Evolutionary conservation across 2,888 invertebrate genomes (phyloP), one percentile per base, ranked within the genome.

Genomic region (Amphipoea lucens): DNA sequence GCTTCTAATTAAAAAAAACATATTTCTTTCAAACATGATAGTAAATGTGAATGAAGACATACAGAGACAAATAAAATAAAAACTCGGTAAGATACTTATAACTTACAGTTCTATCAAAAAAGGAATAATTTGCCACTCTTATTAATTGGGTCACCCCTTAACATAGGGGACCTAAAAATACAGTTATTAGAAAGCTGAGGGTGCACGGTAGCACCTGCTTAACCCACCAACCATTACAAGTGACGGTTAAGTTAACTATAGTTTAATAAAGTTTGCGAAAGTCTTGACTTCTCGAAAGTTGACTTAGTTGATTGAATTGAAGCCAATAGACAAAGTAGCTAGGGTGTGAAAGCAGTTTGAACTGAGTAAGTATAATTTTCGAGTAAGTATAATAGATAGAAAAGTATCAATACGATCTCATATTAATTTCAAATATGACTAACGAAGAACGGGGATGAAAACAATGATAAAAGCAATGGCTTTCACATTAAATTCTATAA

Each of bases 1-100:
- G 60, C 66, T 81, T 66, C 29, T 82, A 84, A 84, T 84, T 80
- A 76, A 84, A 80, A 80, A 79, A n/a, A 68, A 45, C 48, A 66
- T 68, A 72, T n/a, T 69, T n/a, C 42, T 70, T 84, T 70, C 4
- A 66, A 70, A 70, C 14, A 36, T 45, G 36, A n/a, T 2, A 65
- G 42, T 7, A 60, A 57, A 51, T 9, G 2, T 68, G 9, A 11
- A 62, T 4, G 23, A 14, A 57, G 4, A 40, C 9, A 45, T 42
- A 17, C 48, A 66, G 4, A 79, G 14, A 12, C 36, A 51, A 57
- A 51, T 42, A 54, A 48, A 84, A 66, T 17, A 40, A 40, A 40
- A 60, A 40, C 60, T 62, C 3, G 12, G 36, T 66, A 29, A 40
- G 0, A 40, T 51, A n/a, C n/a, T n/a, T n/a, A 82, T 4, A 9